These are phyloP conservation scores for Linyphia triangularis DNA, from an alignment of 2,888 invertebrate species.

Conservation along the genomic window DNA sequence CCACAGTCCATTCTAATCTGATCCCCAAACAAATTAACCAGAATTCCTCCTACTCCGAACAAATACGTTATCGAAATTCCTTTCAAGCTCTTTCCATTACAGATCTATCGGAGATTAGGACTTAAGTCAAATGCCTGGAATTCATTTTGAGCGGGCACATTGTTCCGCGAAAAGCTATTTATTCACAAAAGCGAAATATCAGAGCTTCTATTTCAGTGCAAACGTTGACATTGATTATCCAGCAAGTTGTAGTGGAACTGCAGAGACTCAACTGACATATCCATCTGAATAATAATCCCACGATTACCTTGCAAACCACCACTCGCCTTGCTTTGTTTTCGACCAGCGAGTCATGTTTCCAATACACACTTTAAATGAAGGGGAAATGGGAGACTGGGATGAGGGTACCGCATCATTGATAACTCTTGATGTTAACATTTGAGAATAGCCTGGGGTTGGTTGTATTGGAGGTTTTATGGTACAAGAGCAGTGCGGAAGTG, in stretches of 20 bases:
- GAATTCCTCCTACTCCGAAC: neutral
- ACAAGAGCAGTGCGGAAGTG: no score
- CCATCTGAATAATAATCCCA: slow-evolving; percentile 51
- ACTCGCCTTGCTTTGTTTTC: no score
- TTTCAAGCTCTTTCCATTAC: slow-evolving; percentile 9
- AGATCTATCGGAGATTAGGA: slow-evolving; percentile 29
- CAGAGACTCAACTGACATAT: slow-evolving; percentile 14
- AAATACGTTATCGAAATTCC: slow-evolving; percentile 21
- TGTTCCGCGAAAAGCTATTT: slow-evolving; percentile 38
- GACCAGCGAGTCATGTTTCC: no score
- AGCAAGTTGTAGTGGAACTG: slow-evolving; percentile 18
- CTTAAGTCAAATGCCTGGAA: slow-evolving; percentile 1
- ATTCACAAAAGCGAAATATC: slow-evolving; percentile 22
- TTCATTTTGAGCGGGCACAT: slow-evolving; percentile 9
- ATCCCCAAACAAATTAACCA: neutral
- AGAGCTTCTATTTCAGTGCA: slow-evolving; percentile 34
- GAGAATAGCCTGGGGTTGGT: no score
- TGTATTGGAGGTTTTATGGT: no score
- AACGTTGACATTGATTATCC: slow-evolving; percentile 45
- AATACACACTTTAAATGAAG: no score
- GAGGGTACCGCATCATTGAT: no score
- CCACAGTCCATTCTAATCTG: neutral
- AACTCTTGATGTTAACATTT: no score
- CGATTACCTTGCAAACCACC: no score
- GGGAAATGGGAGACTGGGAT: no score